A percentile compares a stretch with the other conserved stretches of the same genome.
Conservation (phyloP, 2,113 vertebrate species). For the Nanorana parkeri region DNA sequence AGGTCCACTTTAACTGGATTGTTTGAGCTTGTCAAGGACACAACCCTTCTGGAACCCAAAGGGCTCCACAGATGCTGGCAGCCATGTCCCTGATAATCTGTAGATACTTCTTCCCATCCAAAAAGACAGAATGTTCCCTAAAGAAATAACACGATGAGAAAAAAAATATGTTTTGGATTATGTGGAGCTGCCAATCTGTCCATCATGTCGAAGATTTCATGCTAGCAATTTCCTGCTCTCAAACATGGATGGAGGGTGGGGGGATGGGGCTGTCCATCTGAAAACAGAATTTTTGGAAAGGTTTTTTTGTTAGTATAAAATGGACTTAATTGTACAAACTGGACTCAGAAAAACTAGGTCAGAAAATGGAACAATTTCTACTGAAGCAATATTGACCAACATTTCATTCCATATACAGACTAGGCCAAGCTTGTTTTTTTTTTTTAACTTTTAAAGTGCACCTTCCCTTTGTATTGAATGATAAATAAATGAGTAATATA, state of each 20-base stretch:
- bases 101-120: slow-evolving; percentile 48
- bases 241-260: not conserved
- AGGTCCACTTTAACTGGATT: no score
- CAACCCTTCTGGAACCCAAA: slow-evolving; percentile 18
- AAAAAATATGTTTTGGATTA: slow-evolving; percentile 54
- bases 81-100: slow-evolving; percentile 46
- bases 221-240: slow-evolving; percentile 48
- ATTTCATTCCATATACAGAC: not conserved
- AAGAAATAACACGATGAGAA: slow-evolving; percentile 55
- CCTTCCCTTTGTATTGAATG: no score
- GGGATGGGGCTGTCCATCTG: not conserved
- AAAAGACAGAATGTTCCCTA: slow-evolving; percentile 57
- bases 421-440: not conserved
- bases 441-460: no score
- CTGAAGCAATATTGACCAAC: not conserved
- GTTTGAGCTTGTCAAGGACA: not conserved
- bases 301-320: not conserved
- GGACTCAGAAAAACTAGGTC: slow-evolving; percentile 19
- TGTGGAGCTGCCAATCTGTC: slow-evolving; percentile 52
- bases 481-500: no score
- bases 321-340: not conserved
- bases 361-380: not conserved
- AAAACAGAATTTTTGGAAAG: slow-evolving; percentile 17
- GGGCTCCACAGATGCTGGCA: slow-evolving; percentile 42
- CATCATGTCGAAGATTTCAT: slow-evolving; percentile 50